Base-by-base conservation (phyloP, 2,888 invertebrate species). In the Saturnia pavonia region DNA sequence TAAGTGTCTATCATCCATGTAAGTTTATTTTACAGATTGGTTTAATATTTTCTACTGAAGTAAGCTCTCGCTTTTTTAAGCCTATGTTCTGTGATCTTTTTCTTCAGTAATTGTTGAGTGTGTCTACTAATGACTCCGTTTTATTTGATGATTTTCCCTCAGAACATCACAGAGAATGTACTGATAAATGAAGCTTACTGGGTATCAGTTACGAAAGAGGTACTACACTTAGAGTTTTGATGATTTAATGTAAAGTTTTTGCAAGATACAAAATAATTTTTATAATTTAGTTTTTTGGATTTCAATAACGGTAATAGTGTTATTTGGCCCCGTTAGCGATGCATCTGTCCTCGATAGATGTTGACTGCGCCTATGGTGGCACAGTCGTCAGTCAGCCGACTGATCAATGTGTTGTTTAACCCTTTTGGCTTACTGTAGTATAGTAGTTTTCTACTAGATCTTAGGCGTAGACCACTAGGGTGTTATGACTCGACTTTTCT, bases 81-180 rank as follows among this genome's bases (percentile, higher is more conserved):
- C 77, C 76, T 82, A 74, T 80, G 72, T 82, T 82, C 76, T 82
- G 77, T 85, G 80, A 80, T 84, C 84, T 83, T 77, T 83, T 73
- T 77, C 79, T 79, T 75, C 74, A 25, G 19, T 27, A 27, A 43
- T 25, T 83, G 77, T 83, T 85, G 65, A 65, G 65, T 88, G 65
- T 88, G 84, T 87, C 80, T 90, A 87, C 88, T 92, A 92, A 92
- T 93, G 91, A 92, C 85, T 92, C 88, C 87, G 83, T 92, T 92
- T 94, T 94, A 88, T 94, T 94, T 94, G 89, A 90, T 91, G 91
- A 90, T 95, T 95, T 96, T 95, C 95, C 95, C 96, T 95, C 97
- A 98, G 98, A 98, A 98, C 96, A 97, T 98, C 96, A 98, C 97
- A 95, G 97, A 98, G 96, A 96, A 97, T 95, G 96, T 97, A 95